Percentiles rank a stretch among this genome's conserved stretches.
Conservation (phyloP, 2,113 vertebrate species). For the Psophia crepitans region DNA sequence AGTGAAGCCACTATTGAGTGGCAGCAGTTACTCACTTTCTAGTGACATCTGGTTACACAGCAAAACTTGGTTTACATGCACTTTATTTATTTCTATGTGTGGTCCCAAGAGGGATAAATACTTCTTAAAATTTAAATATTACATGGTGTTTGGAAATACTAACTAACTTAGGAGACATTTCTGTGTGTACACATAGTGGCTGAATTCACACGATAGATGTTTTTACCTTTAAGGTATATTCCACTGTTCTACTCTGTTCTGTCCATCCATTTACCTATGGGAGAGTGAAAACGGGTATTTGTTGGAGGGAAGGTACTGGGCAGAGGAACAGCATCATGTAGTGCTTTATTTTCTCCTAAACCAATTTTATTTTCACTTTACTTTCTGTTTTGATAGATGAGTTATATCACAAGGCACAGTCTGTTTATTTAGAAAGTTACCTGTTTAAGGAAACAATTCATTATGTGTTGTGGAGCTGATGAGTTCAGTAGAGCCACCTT, state of each 20-base stretch:
- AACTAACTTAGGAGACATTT: background rate
- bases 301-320: background rate
- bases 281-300: background rate
- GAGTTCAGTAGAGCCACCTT: constrained; percentile 83
- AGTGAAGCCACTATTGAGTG: background rate
- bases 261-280: background rate
- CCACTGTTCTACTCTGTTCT: background rate
- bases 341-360: background rate
- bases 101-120: background rate
- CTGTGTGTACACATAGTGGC: background rate
- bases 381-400: constrained; percentile 22
- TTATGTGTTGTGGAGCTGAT: constrained; percentile 80
- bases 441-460: constrained; percentile 84
- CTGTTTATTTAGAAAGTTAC: constrained; percentile 78
- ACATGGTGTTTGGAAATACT: background rate
- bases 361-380: constrained; percentile 54
- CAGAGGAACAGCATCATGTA: background rate
- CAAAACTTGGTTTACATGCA: background rate
- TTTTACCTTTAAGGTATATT: background rate
- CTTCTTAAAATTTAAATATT: background rate
- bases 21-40: background rate
- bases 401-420: constrained; percentile 39
- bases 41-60: background rate
- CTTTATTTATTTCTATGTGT: background rate
- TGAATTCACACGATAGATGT: background rate